A percentile compares a stretch with the other conserved stretches of the same genome.
These are phyloP conservation scores for Mimas tiliae DNA, from an alignment of 2,888 invertebrate species.

Conservation along the genomic window DNA sequence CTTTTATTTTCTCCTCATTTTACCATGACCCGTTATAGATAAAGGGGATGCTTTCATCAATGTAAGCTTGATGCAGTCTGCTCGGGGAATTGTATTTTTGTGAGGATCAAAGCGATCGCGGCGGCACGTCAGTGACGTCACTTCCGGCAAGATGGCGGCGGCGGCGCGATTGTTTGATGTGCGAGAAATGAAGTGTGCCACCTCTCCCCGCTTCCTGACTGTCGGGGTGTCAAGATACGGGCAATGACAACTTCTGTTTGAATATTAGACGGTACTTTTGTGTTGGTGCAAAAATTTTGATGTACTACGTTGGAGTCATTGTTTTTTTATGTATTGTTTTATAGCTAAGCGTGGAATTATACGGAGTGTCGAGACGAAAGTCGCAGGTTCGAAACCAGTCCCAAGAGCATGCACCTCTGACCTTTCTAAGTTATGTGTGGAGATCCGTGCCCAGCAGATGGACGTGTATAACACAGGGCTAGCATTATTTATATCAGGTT, in stretches of 20 bases:
- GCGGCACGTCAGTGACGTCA: slow-evolving; percentile 73
- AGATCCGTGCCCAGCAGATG: too few relatives aligned
- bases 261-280: slow-evolving; percentile 62
- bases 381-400: too few relatives aligned
- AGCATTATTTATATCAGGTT: too few relatives aligned
- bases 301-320: not conserved
- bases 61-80: slow-evolving; percentile 14
- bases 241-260: slow-evolving; percentile 67
- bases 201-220: slow-evolving; percentile 76
- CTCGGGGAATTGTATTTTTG: slow-evolving; percentile 58
- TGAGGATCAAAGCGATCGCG: slow-evolving; percentile 79
- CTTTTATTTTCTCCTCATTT: not conserved
- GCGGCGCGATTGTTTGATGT: slow-evolving; percentile 81
- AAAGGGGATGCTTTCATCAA: slow-evolving; percentile 3
- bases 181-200: slow-evolving; percentile 84
- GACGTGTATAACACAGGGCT: too few relatives aligned
- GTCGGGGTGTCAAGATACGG: slow-evolving; percentile 79
- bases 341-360: slow-evolving; percentile 1
- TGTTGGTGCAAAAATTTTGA: slow-evolving; percentile 26
- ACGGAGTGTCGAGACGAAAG: too few relatives aligned
- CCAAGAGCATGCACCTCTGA: too few relatives aligned
- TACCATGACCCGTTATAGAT: not conserved
- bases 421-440: too few relatives aligned
- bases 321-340: slow-evolving; percentile 17
- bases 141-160: slow-evolving; percentile 82